Base-by-base conservation (phyloP, 2,888 invertebrate species). In the Lysandra bellargus region DNA sequence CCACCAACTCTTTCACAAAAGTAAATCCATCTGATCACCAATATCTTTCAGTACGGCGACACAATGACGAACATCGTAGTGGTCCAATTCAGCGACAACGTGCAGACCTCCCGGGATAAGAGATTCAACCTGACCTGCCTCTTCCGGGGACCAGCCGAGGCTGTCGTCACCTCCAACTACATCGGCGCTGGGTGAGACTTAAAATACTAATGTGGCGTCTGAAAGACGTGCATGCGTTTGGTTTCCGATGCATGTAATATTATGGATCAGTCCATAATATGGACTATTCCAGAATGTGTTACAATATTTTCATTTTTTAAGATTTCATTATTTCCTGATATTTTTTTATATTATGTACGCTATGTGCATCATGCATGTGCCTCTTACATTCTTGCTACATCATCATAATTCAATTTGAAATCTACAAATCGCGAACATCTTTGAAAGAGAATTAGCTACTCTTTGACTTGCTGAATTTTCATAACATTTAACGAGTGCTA, bases 21-120 rank as follows among this genome's bases (percentile, higher is more conserved):
- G 12, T 0, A 3, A 0, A 57, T 57, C 57, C 4, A 17, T 57
- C 4, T 14, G 4, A 57, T 2, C 17, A 57, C 14, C 57, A 17
- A 17, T 17, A 17, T 4, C 17, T 57, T 81, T 64, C 90, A 98
- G 97, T 98, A 97, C 86, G 98, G 98, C 4, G 98, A 98, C 86
- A 98, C 98, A 4, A 97, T 98, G 96, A 98, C 98, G 80, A 98
- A 98, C 87, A 98, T 98, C 83, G 98, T 98, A 5, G 98, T 98
- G 33, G 98, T 98, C 0, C 98, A 98, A 89, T 98, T 98, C 94
- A 98, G 98, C 84, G 98, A 98, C 90, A 97, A 97, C 86, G 98
- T 98, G 1, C 98, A 98, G 93, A 98, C 98, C 0, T 97, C 98
- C 33, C 95, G 97, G 81, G 98, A 98, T 90, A 98, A 98, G 86